Conservation (phyloP, 2,113 vertebrate genomes). For the Dryoscopus gambensis region DNA sequence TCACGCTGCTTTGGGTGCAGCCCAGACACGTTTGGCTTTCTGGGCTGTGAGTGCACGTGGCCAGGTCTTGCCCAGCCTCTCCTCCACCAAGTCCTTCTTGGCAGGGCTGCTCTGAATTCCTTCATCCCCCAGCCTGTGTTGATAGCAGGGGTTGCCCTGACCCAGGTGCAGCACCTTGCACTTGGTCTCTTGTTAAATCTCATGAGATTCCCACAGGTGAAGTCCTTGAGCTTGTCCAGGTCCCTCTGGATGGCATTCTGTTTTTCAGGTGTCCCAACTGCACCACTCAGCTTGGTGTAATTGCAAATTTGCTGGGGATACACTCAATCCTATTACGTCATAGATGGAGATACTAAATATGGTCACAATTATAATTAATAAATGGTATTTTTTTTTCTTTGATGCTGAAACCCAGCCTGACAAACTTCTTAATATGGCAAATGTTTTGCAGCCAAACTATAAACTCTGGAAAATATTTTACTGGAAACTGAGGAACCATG, state of each 20-base stretch:
- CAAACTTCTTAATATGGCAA: neutral
- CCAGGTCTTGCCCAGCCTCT: neutral
- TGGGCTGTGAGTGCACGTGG: neutral
- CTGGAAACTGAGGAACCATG: neutral
- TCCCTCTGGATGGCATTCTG: neutral
- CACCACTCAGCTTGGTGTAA: neutral
- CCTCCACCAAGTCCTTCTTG: neutral
- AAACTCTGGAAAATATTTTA: neutral
- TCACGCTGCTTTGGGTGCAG: neutral
- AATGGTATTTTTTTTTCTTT: neutral
- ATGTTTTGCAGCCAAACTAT: neutral
- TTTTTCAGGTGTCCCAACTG: neutral
- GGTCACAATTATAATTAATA: neutral
- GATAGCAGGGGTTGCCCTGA: neutral
- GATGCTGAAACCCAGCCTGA: neutral
- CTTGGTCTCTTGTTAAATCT: neutral
- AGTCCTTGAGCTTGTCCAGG: neutral
- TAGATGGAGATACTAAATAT: neutral
- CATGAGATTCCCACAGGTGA: neutral
- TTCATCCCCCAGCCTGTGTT: neutral
- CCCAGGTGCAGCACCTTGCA: neutral
- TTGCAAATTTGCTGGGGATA: neutral
- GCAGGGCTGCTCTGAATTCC: neutral
- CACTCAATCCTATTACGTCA: neutral
- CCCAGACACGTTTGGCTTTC: rapidly evolving